Conservation (phyloP, 2,888 invertebrate genomes). For the Sycophila texana region DNA sequence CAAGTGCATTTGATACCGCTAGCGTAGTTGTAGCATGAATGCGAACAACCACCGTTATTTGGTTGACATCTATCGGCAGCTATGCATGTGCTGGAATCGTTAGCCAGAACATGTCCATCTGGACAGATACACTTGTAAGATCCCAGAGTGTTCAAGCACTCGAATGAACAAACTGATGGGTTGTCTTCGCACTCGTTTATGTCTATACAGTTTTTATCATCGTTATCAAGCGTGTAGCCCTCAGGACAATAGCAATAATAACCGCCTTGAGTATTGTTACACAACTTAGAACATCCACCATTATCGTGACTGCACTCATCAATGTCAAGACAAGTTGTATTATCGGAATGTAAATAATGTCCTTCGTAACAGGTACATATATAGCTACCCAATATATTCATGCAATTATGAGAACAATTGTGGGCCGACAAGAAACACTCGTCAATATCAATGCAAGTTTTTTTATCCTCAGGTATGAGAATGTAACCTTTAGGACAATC, state of each 20-base stretch:
- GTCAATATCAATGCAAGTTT: constrained; percentile 76
- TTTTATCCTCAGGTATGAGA: constrained; percentile 70
- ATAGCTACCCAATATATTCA: constrained; percentile 76
- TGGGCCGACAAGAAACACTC: constrained; percentile 71
- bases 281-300: constrained; percentile 67
- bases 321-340: constrained; percentile 49
- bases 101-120: constrained; percentile 73
- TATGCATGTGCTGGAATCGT: constrained; percentile 73
- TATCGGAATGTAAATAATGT: constrained; percentile 68
- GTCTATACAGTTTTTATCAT: constrained; percentile 73
- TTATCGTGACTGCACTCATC: constrained; percentile 67
- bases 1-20: constrained; percentile 76
- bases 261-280: constrained; percentile 66
- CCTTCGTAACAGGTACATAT: constrained; percentile 80
- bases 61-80: constrained; percentile 65
- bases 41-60: constrained; percentile 69
- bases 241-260: constrained; percentile 77
- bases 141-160: constrained; percentile 75
- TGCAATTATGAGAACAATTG: constrained; percentile 75
- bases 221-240: constrained; percentile 74
- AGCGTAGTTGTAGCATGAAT: constrained; percentile 64
- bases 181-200: constrained; percentile 74
- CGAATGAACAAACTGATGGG: constrained; percentile 75
- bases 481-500: constrained; percentile 76
- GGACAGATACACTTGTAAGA: constrained; percentile 70